Evolutionary conservation across 2,797 vertebrate species (phyloP), one percentile per base, ranked within the genome.

Genomic region (Lophius americanus): DNA sequence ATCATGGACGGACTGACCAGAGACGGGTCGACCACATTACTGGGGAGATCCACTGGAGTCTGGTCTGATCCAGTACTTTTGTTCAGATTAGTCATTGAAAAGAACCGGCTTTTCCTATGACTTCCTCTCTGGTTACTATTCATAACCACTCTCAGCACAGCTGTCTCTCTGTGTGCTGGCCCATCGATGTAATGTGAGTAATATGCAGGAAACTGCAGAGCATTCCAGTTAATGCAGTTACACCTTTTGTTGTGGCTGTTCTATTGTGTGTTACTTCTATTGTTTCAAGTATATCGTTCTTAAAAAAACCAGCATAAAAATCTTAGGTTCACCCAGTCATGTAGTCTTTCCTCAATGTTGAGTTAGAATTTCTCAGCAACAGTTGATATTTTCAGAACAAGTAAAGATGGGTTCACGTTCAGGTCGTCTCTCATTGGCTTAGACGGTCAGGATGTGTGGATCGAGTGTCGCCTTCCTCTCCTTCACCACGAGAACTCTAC

Each of bases 171-270:
- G 87, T 71, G 68, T 67, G 79, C 82, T 23, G 75, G 81, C 78
- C 85, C 77, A 86, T 88, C 82, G 81, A 88, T 85, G 87, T 86
- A 86, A 90, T 91, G 85, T 90, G 87, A 88, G 85, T 86, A 83
- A 85, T 89, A 83, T 86, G 90, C 88, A 87, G 88, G 86, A 82
- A 84, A 84, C 70, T 72, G 76, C 79, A 81, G 78, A 78, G 75
- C 87, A 87, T 92, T 90, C 85, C 84, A 81, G 68, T 85, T 85
- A 83, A 85, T 87, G 88, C 84, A 83, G 75, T 88, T 87, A 73
- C 85, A 83, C 66, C 66, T 23, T 85, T 79, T 79, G 72, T 85
- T 77, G 86, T 89, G 81, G 85, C 75, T 85, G 85, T 89, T 86
- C 82, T 85, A 72, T 88, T 75, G 82, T 88, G 79, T 86, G 84